Conservation (phyloP, 2,888 invertebrate genomes). For the Noctua janthina region DNA sequence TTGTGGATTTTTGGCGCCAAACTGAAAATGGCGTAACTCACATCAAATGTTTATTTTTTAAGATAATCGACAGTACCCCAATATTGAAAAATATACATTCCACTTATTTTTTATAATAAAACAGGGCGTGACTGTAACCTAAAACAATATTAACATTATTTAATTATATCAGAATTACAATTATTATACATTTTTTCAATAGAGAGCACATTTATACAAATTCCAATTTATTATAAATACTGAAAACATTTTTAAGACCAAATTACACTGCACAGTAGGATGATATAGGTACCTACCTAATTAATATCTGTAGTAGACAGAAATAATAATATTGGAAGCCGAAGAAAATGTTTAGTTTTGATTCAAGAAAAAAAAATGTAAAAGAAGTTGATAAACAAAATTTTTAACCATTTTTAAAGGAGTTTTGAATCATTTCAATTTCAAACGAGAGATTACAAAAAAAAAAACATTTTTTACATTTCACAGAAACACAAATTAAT, state of each 20-base stretch:
- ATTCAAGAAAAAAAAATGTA: neutral
- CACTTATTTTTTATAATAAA: constrained; percentile 2
- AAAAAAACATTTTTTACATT: constrained; percentile 24
- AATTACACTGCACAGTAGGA: neutral
- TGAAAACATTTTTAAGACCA: neutral
- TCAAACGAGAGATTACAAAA: neutral
- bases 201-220: constrained; percentile 58
- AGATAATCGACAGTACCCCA: neutral
- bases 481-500: constrained; percentile 51
- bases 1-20: constrained; percentile 31
- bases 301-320: neutral
- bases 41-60: constrained; percentile 8
- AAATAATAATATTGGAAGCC: neutral
- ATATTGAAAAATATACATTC: constrained; percentile 14
- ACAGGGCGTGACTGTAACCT: constrained; percentile 7
- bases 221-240: neutral
- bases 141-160: constrained; percentile 28
- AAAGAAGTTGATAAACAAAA: neutral
- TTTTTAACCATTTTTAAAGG: neutral
- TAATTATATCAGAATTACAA: constrained; percentile 42
- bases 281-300: neutral
- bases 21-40: constrained; percentile 21
- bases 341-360: neutral
- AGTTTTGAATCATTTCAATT: neutral
- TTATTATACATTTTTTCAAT: constrained; percentile 30